Evolutionary conservation across 2,888 invertebrate species (phyloP), one percentile per base, ranked within the genome.

Genomic region (Argyresthia albistria): DNA sequence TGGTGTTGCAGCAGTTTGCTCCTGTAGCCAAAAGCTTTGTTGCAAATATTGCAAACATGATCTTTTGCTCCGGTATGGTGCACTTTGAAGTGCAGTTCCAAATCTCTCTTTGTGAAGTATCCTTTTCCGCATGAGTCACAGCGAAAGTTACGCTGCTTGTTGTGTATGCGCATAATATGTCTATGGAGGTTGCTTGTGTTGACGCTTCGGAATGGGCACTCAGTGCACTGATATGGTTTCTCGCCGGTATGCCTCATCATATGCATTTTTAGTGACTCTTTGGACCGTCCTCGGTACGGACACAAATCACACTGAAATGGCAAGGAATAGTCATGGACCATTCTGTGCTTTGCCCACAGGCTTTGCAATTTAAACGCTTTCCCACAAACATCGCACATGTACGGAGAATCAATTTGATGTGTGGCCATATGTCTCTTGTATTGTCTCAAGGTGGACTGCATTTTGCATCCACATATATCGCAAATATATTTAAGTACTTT

Each of bases 311-410:
- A 25, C 6, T 81, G 69, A 50, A 71, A 80, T 8, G 82, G 82
- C 8, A 83, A 61, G 42, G 73, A 64, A 49, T 72, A 72, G 25
- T n/a, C 83, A 61, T 87, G 87, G 42, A 75, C 82, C 6, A 73
- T 52, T n/a, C 79, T 59, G 50, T 87, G 87, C 0, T 80, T 65
- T 4, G 66, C 62, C 39, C 84, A 82, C 1, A 70, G 71, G 0
- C 71, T 72, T 45, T 73, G 72, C 4, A 71, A 57, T 43, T 62
- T 56, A 56, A 81, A 83, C 43, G 73, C 69, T 56, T 82, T 86
- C 0, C 86, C 86, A 59, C 86, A 87, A 37, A 84, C 69, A 61
- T 87, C 86, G 65, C 86, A 87, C 54, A 86, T 67, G 43, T 64
- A 78, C 0, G 67, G 58, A 9, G 66, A 59, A 7, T 69, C 68